Evolutionary conservation across 2,797 vertebrate genomes (phyloP).

Genomic region (Melanotaenia boesemani): DNA sequence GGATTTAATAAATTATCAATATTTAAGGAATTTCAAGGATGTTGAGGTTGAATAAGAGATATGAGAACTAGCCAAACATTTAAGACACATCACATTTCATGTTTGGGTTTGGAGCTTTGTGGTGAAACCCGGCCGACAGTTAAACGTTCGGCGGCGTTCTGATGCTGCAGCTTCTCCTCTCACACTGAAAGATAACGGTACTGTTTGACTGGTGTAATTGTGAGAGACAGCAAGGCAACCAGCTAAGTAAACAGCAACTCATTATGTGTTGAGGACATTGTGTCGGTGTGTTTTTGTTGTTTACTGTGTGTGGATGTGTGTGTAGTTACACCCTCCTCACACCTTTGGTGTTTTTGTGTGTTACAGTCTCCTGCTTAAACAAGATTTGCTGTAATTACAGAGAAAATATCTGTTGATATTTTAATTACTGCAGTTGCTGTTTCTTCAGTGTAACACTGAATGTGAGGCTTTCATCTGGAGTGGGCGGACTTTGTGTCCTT

Average conservation of each 20-base stretch:
- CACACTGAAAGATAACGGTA: background rate
- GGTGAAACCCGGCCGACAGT: too few relatives aligned
- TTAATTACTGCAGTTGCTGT: background rate
- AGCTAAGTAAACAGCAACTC: background rate
- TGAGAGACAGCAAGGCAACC: background rate
- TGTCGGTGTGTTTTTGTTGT: background rate
- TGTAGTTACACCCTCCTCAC: background rate
- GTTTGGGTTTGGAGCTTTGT: too few relatives aligned
- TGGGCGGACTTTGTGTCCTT: slow-evolving; percentile 18
- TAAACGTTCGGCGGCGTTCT: background rate
- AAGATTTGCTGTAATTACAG: slow-evolving; percentile 11
- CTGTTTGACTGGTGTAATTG: background rate
- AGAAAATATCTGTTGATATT: background rate
- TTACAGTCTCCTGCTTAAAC: background rate
- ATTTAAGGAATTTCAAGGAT: too few relatives aligned
- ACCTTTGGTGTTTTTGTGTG: background rate
- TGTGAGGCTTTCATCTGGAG: background rate
- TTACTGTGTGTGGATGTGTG: background rate
- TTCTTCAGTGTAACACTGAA: background rate
- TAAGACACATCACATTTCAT: too few relatives aligned
- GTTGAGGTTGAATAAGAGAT: too few relatives aligned
- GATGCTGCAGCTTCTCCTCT: background rate
- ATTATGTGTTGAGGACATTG: background rate
- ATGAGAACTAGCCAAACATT: too few relatives aligned
- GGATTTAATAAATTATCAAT: too few relatives aligned